Conservation (phyloP, 2,113 vertebrate species). For the Silurus asotus region DNA sequence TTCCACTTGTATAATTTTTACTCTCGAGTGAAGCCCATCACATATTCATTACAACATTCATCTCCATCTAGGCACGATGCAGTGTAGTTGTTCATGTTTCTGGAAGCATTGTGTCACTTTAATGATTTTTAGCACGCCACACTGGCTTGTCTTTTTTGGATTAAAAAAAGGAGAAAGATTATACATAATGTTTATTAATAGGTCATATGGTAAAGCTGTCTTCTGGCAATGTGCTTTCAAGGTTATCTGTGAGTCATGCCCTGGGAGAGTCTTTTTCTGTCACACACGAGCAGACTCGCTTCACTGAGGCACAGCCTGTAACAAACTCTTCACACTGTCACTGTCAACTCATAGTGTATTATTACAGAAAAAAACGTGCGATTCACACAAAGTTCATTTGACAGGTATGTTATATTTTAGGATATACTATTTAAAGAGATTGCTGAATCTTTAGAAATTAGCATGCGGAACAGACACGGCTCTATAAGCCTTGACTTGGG, state of each 20-base stretch:
- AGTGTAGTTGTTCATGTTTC: neutral
- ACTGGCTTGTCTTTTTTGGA: slow-evolving; percentile 25
- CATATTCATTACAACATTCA: slow-evolving; percentile 33
- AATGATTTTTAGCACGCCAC: slow-evolving; percentile 22
- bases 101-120: slow-evolving; percentile 11
- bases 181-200: slow-evolving; percentile 53
- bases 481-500: neutral
- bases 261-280: slow-evolving; percentile 48
- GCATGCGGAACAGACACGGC: slow-evolving; percentile 8
- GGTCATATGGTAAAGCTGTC: slow-evolving; percentile 45
- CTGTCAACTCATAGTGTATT: slow-evolving; percentile 43
- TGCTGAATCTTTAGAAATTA: slow-evolving; percentile 41
- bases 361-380: slow-evolving; percentile 42
- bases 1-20: slow-evolving; percentile 33
- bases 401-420: slow-evolving; percentile 43
- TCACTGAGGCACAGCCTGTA: slow-evolving; percentile 40
- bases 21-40: slow-evolving; percentile 14
- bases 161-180: slow-evolving; percentile 37
- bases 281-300: slow-evolving; percentile 41
- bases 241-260: slow-evolving; percentile 53
- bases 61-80: slow-evolving; percentile 25
- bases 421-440: slow-evolving; percentile 36
- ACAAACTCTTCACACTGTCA: slow-evolving; percentile 43
- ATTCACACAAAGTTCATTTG: slow-evolving; percentile 53
- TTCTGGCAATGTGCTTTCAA: slow-evolving; percentile 54